These are phyloP conservation scores for Sylvilagus bachmani DNA, from an alignment of 2,113 vertebrate species.

Conservation along the genomic window DNA sequence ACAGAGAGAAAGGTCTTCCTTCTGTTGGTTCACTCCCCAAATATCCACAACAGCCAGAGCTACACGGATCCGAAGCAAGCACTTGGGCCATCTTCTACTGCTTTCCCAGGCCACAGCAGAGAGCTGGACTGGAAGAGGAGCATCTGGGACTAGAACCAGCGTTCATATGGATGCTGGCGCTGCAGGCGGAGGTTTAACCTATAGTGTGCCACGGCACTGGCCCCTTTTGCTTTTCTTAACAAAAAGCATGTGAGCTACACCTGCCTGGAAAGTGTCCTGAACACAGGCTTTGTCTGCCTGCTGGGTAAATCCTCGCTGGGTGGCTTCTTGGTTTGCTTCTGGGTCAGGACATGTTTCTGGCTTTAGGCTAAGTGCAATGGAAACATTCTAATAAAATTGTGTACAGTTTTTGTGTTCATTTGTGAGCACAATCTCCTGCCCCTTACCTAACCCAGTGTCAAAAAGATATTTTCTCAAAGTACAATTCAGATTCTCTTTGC, in stretches of 20 bases:
- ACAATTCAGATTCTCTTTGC: slow-evolving; percentile 67
- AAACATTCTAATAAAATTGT: slow-evolving; percentile 42
- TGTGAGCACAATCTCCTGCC: slow-evolving; percentile 40
- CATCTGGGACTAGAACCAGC: no score
- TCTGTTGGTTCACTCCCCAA: no score
- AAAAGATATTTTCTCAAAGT: slow-evolving; percentile 65
- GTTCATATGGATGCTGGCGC: no score
- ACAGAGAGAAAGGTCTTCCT: no score
- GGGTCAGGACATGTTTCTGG: slow-evolving; percentile 39
- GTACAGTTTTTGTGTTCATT: slow-evolving; percentile 26
- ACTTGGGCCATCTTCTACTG: no score
- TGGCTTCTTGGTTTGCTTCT: slow-evolving; percentile 60
- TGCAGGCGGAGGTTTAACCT: no score
- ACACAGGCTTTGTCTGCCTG: slow-evolving; percentile 14
- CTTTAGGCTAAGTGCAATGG: not conserved
- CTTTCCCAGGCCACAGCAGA: no score
- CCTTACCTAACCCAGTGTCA: slow-evolving; percentile 37
- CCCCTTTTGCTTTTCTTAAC: not conserved
- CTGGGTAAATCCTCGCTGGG: not conserved
- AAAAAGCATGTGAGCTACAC: slow-evolving; percentile 29
- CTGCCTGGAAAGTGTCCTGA: not conserved
- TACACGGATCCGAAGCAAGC: no score
- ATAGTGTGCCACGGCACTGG: no score
- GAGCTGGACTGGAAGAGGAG: no score
- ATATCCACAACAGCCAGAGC: no score